These are phyloP conservation scores for Meloidogyne floridensis DNA, from an alignment of 1,140 invertebrate species.

Conservation along the genomic window DNA sequence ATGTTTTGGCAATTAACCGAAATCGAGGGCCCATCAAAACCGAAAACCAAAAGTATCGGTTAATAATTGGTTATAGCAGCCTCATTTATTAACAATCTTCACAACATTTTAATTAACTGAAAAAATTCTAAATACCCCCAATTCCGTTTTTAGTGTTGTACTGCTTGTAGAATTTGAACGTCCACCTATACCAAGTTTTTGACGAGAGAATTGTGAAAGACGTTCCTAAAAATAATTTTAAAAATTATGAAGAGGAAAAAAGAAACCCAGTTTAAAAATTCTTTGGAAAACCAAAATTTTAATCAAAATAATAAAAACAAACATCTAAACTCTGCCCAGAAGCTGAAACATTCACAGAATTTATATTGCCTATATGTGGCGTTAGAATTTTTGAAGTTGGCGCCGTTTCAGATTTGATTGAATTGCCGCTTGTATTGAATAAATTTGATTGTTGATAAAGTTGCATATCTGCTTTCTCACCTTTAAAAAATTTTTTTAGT, in stretches of 20 bases:
- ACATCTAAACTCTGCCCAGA: constrained; percentile 24
- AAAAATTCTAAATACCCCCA: too few species aligned
- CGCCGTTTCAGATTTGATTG: not conserved
- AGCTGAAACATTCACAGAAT: not conserved
- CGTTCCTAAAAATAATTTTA: constrained; percentile 29
- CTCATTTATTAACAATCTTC: too few species aligned
- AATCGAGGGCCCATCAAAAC: too few species aligned
- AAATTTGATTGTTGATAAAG: constrained; percentile 37
- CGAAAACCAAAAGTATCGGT: too few species aligned
- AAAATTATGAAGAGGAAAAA: too few species aligned
- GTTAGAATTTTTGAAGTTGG: constrained; percentile 24
- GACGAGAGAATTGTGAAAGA: constrained; percentile 23
- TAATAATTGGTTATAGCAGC: too few species aligned
- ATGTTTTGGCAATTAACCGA: too few species aligned
- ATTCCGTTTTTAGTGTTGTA: constrained; percentile 11
- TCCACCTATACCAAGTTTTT: constrained; percentile 18
- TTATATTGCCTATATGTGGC: not conserved
- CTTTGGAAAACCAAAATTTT: too few species aligned
- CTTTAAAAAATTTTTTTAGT: too few species aligned
- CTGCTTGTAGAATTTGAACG: constrained; percentile 26
- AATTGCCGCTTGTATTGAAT: not conserved
- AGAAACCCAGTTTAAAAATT: too few species aligned
- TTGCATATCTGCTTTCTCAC: constrained; percentile 53
- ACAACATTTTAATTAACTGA: too few species aligned
- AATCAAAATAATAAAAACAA: too few species aligned